phyloP scores from a whole-genome alignment of 2,797 vertebrate genomes.

The Orientallactaga sibirica region DNA sequence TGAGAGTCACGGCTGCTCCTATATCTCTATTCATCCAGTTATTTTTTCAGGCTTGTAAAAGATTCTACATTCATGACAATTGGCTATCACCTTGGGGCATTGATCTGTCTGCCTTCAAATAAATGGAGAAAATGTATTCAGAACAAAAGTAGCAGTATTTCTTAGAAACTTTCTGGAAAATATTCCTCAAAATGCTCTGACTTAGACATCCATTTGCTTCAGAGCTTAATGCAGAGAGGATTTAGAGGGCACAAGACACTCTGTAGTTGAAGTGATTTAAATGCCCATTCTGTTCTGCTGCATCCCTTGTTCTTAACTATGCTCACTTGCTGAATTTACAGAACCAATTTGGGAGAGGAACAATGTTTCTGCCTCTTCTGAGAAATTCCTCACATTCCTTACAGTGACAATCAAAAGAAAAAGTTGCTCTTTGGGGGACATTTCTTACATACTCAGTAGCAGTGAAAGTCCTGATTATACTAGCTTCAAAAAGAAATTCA shows the following conservation, averaged over 20 bases:
- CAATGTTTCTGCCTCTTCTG: slow-evolving; percentile 63
- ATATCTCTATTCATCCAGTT: slow-evolving; percentile 27
- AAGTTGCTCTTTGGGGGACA: slow-evolving; percentile 29
- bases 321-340: slow-evolving; percentile 67
- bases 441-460: slow-evolving; percentile 51
- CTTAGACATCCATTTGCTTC: slow-evolving; percentile 52
- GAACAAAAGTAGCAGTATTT: slow-evolving; percentile 52
- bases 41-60: slow-evolving; percentile 48
- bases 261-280: slow-evolving; percentile 70
- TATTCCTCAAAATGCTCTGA: slow-evolving; percentile 60
- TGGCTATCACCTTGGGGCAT: background rate
- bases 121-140: slow-evolving; percentile 53
- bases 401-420: slow-evolving; percentile 67
- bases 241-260: slow-evolving; percentile 60
- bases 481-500: slow-evolving; percentile 52
- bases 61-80: background rate
- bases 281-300: background rate
- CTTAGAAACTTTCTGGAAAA: slow-evolving; percentile 59
- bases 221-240: slow-evolving; percentile 66
- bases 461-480: slow-evolving; percentile 58
- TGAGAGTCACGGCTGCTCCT: slow-evolving; percentile 3
- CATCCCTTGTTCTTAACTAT: slow-evolving; percentile 48
- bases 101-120: slow-evolving; percentile 40
- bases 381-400: slow-evolving; percentile 78
- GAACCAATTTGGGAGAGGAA: slow-evolving; percentile 61